Conservation (phyloP, 2,888 invertebrate species). For the Athalia rosae region DNA sequence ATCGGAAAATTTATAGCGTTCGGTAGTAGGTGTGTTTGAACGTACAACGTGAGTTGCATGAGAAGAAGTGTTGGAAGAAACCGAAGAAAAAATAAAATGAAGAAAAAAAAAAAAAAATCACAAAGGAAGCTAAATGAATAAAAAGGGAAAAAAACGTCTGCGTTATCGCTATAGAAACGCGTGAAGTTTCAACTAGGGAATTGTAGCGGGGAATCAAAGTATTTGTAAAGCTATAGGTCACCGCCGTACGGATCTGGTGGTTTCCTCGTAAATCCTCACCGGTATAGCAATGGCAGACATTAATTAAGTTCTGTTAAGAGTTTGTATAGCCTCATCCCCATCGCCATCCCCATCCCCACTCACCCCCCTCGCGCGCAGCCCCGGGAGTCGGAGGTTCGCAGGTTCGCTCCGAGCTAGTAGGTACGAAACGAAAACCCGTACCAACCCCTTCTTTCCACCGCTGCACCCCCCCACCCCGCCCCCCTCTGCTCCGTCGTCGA, state of each 20-base stretch:
- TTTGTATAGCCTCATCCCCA: constrained; percentile 57
- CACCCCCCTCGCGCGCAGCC: neutral
- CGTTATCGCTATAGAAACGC: neutral
- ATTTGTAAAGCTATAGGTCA: constrained; percentile 28
- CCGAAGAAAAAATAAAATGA: neutral
- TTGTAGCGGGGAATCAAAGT: constrained; percentile 29
- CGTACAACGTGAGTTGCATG: neutral
- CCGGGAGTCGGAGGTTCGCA: too few relatives aligned
- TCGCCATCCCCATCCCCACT: constrained; percentile 12
- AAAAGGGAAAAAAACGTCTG: too few relatives aligned
- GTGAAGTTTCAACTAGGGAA: constrained; percentile 9
- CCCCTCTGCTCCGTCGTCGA: constrained; percentile 49
- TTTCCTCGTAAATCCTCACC: constrained; percentile 61
- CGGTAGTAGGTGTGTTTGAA: too few relatives aligned
- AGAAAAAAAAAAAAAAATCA: neutral
- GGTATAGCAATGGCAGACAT: constrained; percentile 65
- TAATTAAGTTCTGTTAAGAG: constrained; percentile 69
- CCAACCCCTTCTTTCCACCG: constrained; percentile 43
- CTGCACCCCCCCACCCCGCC: constrained; percentile 34
- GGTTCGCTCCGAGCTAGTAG: too few relatives aligned
- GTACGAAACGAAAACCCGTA: neutral
- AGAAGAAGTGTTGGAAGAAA: neutral
- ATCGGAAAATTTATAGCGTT: too few relatives aligned
- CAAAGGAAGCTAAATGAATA: neutral
- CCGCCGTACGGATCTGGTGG: constrained; percentile 29